A percentile compares a stretch with the other conserved stretches of the same genome.
Evolutionary conservation across 1,140 invertebrate genomes (phyloP).

Genomic region (Panulirus ornatus): DNA sequence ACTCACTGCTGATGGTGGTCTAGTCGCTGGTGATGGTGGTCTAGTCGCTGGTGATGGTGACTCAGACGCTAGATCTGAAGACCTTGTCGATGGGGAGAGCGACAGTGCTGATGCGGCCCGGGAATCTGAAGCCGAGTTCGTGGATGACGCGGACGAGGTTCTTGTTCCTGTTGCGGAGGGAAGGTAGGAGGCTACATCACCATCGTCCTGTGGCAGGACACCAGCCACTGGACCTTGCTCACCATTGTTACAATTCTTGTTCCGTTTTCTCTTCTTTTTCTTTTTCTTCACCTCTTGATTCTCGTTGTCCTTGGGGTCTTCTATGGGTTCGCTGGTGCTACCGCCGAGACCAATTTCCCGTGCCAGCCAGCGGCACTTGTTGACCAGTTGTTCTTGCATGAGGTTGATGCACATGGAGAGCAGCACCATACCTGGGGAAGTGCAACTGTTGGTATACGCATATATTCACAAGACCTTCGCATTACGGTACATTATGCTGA

Average conservation of each 20-base stretch:
- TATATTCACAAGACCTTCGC: too few relatives aligned
- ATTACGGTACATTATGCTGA: too few relatives aligned
- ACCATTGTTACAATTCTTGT: neutral
- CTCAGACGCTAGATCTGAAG: neutral
- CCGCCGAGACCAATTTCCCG: constrained; percentile 78
- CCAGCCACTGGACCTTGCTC: neutral
- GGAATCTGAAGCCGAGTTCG: neutral
- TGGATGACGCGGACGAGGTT: neutral
- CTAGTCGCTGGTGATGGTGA: neutral
- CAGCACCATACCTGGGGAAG: constrained; percentile 81
- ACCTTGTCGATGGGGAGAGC: too few relatives aligned
- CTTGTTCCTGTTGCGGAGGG: neutral
- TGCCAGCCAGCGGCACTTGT: constrained; percentile 79
- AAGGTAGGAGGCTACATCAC: neutral
- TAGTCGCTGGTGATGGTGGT: neutral
- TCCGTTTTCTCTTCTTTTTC: constrained; percentile 7
- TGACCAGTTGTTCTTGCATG: constrained; percentile 80
- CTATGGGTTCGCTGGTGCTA: neutral
- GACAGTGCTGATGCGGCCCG: neutral
- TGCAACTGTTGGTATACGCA: too few relatives aligned
- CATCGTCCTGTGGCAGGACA: neutral
- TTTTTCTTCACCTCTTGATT: neutral
- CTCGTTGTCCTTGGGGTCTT: neutral
- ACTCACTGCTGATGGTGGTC: neutral
- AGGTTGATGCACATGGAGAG: constrained; percentile 83